Percentiles rank a stretch among this genome's conserved stretches.
These are phyloP conservation scores for Drosophila diplacantha DNA, from an alignment of 2,888 invertebrate genomes.

Conservation along the genomic window DNA sequence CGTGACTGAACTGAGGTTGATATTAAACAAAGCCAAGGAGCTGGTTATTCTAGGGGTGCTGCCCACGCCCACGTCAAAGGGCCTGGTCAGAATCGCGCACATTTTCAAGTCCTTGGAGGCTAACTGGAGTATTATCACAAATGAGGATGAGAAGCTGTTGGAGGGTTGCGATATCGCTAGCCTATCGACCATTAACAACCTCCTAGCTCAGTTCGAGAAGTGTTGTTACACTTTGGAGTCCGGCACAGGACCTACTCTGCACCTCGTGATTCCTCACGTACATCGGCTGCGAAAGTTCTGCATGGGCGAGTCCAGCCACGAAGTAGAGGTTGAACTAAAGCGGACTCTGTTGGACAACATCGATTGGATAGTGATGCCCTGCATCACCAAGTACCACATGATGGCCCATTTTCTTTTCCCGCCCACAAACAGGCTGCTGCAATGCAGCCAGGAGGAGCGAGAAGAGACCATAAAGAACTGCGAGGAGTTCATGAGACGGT, in stretches of 20 bases:
- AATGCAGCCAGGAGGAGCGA: conserved; percentile 7
- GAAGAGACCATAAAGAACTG: conserved; percentile 6
- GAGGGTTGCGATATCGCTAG: not conserved
- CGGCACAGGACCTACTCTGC: conserved; percentile 2
- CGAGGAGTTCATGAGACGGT: conserved; percentile 7
- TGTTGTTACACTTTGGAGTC: conserved; percentile 3
- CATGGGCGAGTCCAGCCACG: conserved; percentile 4
- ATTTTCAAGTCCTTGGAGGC: conserved; percentile 6
- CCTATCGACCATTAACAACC: not conserved
- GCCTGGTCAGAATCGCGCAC: conserved; percentile 4
- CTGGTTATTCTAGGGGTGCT: conserved; percentile 13
- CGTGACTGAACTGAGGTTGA: not conserved
- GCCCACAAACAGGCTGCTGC: conserved; percentile 11
- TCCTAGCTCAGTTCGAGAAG: conserved; percentile 8
- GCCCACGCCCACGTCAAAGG: conserved; percentile 3
- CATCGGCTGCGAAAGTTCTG: conserved; percentile 5
- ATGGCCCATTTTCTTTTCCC: conserved; percentile 15
- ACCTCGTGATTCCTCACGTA: conserved; percentile 10
- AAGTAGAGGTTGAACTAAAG: conserved; percentile 1
- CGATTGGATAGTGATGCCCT: conserved; percentile 12
- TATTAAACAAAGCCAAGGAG: conserved; percentile 9
- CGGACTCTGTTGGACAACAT: conserved; percentile 3
- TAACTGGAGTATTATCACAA: conserved; percentile 6
- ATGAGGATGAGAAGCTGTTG: not conserved
- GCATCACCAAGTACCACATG: conserved; percentile 13